Conservation (phyloP, 2,113 vertebrate genomes). For the Tauraco erythrolophus region DNA sequence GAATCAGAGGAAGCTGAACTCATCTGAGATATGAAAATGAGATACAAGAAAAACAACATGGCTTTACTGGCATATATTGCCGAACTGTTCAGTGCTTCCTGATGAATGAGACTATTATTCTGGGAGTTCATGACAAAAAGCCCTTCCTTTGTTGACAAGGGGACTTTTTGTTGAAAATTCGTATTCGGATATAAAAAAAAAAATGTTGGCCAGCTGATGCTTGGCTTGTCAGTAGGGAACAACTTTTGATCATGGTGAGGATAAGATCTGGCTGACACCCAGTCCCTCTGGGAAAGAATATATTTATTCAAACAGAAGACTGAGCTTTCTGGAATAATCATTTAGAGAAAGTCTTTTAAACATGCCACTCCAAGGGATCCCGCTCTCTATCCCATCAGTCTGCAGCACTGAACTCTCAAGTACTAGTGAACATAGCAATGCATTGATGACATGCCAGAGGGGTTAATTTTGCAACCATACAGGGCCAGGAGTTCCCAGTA, state of each 20-base stretch:
- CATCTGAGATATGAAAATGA: background rate
- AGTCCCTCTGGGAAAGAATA: background rate
- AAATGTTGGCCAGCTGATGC: background rate
- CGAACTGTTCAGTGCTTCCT: background rate
- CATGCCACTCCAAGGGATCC: background rate
- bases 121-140: constrained; percentile 9
- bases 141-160: background rate
- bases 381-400: background rate
- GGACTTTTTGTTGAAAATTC: constrained; percentile 12
- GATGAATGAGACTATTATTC: constrained; percentile 30
- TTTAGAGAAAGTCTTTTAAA: background rate
- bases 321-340: background rate
- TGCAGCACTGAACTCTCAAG: background rate
- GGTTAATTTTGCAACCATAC: background rate
- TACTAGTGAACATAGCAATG: background rate
- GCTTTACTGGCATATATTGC: background rate
- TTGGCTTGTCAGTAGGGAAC: constrained; percentile 4
- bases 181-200: background rate
- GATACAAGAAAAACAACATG: background rate
- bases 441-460: background rate
- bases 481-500: background rate
- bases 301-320: constrained; percentile 7
- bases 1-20: background rate
- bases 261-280: constrained; percentile 20
- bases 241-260: constrained; percentile 14